Percentiles rank a stretch among this genome's conserved stretches.
Evolutionary conservation across 2,888 invertebrate species (phyloP).

Genomic region (Megamerina dolium): DNA sequence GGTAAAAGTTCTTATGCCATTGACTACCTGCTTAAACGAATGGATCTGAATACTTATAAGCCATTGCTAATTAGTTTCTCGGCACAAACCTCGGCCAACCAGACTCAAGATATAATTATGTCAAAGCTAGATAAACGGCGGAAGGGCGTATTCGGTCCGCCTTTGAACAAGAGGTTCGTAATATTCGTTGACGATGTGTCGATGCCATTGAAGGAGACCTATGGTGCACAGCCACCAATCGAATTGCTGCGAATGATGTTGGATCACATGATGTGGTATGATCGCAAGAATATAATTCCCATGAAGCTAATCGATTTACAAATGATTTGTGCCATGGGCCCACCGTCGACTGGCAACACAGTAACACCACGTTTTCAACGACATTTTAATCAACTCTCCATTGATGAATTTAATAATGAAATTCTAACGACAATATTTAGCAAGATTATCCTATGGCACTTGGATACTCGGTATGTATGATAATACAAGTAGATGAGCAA

Average conservation of each 20-base stretch:
- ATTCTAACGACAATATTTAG: slow-evolving; percentile 81
- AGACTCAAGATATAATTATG: slow-evolving; percentile 93
- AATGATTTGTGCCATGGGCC: slow-evolving; percentile 80
- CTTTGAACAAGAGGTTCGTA: slow-evolving; percentile 80
- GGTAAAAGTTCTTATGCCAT: slow-evolving; percentile 89
- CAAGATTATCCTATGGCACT: slow-evolving; percentile 89
- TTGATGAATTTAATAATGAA: slow-evolving; percentile 84
- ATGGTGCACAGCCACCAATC: slow-evolving; percentile 92
- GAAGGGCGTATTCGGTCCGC: slow-evolving; percentile 91
- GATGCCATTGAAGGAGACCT: slow-evolving; percentile 77
- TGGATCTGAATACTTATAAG: slow-evolving; percentile 71
- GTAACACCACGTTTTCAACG: slow-evolving; percentile 80
- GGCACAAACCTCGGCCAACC: slow-evolving; percentile 88
- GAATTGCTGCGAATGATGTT: slow-evolving; percentile 86
- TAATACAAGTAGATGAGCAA: not conserved
- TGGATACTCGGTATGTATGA: slow-evolving; percentile 70
- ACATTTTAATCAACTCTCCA: slow-evolving; percentile 77
- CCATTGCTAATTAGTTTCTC: slow-evolving; percentile 88
- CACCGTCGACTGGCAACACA: slow-evolving; percentile 73
- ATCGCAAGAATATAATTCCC: slow-evolving; percentile 71
- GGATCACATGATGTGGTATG: slow-evolving; percentile 87
- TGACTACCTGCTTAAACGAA: slow-evolving; percentile 73
- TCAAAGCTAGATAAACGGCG: slow-evolving; percentile 85
- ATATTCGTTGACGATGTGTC: slow-evolving; percentile 95
- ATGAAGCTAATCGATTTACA: slow-evolving; percentile 81